Evolutionary conservation across 1,140 invertebrate genomes (phyloP).

Genomic region (Myzus persicae): DNA sequence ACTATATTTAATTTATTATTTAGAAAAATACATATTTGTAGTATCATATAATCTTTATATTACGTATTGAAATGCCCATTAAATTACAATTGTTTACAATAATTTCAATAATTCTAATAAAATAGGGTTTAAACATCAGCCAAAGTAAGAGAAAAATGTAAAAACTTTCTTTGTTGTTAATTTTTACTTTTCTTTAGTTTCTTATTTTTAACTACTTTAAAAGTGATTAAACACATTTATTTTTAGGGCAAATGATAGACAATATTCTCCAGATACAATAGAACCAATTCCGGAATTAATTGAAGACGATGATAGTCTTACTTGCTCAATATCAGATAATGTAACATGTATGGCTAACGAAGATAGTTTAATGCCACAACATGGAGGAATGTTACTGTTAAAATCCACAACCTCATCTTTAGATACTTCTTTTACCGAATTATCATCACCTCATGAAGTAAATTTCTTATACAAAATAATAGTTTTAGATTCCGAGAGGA

Average conservation of each 20-base stretch:
- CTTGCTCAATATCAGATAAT: slow-evolving; percentile 54
- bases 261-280: slow-evolving; percentile 47
- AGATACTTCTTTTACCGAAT: slow-evolving; percentile 62
- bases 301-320: slow-evolving; percentile 48
- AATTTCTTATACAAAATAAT: slow-evolving; percentile 18
- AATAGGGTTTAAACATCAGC: not conserved
- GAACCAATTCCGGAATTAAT: slow-evolving; percentile 48
- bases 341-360: slow-evolving; percentile 44
- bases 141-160: not conserved
- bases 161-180: not conserved
- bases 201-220: not conserved
- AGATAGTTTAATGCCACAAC: slow-evolving; percentile 29
- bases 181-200: not conserved
- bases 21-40: no score
- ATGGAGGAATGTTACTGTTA: slow-evolving; percentile 55
- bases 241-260: slow-evolving; percentile 32
- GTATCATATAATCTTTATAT: no score
- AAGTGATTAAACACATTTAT: not conserved
- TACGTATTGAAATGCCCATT: no score
- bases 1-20: no score
- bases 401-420: slow-evolving; percentile 62
- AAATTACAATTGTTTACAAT: not conserved
- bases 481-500: no score
- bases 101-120: not conserved
- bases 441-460: slow-evolving; percentile 61